These are phyloP conservation scores for Ptilonorhynchus violaceus DNA, from an alignment of 2,113 vertebrate species.

Conservation along the genomic window DNA sequence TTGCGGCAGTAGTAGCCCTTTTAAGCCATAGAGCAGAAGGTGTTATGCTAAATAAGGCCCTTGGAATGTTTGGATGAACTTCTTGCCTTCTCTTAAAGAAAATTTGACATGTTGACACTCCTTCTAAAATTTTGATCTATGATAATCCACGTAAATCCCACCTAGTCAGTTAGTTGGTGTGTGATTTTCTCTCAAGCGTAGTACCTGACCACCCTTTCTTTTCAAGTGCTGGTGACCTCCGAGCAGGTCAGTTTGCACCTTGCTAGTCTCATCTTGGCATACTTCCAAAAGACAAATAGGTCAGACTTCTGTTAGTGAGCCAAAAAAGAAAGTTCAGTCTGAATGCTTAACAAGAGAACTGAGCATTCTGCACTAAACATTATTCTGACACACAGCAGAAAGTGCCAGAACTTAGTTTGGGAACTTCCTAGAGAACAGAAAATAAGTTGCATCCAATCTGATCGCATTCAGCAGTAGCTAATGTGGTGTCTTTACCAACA, in stretches of 20 bases:
- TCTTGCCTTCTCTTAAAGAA: constrained; percentile 48
- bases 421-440: constrained; percentile 40
- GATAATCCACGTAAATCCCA: constrained; percentile 64
- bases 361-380: neutral
- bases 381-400: constrained; percentile 12
- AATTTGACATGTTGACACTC: constrained; percentile 66
- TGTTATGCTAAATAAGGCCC: constrained; percentile 66
- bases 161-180: constrained; percentile 38
- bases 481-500: constrained; percentile 15
- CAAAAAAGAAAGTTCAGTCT: constrained; percentile 31
- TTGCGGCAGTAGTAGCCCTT: constrained; percentile 29
- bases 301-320: constrained; percentile 54
- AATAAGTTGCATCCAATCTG: constrained; percentile 17
- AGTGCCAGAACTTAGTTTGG: constrained; percentile 36
- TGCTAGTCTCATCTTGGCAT: constrained; percentile 54
- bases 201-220: constrained; percentile 46
- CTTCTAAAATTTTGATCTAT: constrained; percentile 63
- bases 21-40: constrained; percentile 46
- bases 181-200: constrained; percentile 41
- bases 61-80: constrained; percentile 60
- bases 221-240: constrained; percentile 50
- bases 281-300: constrained; percentile 45
- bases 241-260: constrained; percentile 53
- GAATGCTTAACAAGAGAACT: constrained; percentile 43
- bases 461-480: constrained; percentile 2